Evolutionary conservation across 1,140 invertebrate genomes (phyloP).

Genomic region (Diplogasteroides magnus): DNA sequence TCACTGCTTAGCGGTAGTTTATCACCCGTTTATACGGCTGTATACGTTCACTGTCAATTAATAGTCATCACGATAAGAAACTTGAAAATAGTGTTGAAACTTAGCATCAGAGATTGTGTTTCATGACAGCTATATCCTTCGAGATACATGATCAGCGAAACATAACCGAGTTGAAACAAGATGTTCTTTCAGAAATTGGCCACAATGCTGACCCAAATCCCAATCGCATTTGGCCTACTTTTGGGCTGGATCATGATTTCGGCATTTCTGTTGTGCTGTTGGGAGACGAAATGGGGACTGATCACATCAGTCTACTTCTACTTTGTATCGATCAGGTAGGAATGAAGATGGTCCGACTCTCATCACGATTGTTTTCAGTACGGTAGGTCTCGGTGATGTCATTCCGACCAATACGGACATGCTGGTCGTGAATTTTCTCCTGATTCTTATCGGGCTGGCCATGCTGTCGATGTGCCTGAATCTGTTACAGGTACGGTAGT

Average conservation of each 20-base stretch:
- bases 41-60: too few species aligned
- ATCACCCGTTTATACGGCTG: too few species aligned
- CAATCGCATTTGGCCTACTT: constrained; percentile 45
- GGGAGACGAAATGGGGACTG: constrained; percentile 51
- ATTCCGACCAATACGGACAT: constrained; percentile 50
- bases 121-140: too few species aligned
- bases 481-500: constrained; percentile 38
- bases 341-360: too few species aligned
- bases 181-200: neutral
- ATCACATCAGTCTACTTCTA: constrained; percentile 52
- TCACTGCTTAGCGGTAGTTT: too few species aligned
- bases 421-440: constrained; percentile 52
- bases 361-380: constrained; percentile 44
- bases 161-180: too few species aligned
- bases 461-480: constrained; percentile 54
- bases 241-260: constrained; percentile 52
- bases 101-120: too few species aligned
- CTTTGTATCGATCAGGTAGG: constrained; percentile 52
- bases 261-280: constrained; percentile 43
- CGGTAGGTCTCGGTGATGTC: constrained; percentile 51
- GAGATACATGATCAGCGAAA: too few species aligned
- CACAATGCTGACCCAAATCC: constrained; percentile 33
- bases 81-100: too few species aligned
- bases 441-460: constrained; percentile 53
- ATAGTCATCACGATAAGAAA: too few species aligned